Conservation (phyloP, 2,113 vertebrate genomes). For the Salvelinus fontinalis region DNA sequence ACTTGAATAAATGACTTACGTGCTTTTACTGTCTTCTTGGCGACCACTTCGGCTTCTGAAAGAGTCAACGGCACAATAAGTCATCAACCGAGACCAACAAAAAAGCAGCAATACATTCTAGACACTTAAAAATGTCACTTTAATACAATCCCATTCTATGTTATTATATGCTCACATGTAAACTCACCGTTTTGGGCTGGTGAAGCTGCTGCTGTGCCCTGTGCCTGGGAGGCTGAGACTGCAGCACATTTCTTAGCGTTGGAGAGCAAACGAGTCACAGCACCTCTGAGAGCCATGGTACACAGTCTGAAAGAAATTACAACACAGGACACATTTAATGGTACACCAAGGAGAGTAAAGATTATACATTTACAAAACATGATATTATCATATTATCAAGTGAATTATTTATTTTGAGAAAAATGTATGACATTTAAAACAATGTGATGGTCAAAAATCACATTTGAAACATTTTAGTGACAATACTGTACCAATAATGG, state of each 20-base stretch:
- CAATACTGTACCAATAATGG: too few relatives aligned
- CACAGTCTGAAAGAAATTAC: not conserved
- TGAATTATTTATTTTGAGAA: too few relatives aligned
- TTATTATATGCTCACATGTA: too few relatives aligned
- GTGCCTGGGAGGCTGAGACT: conserved; percentile 24
- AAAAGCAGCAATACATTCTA: not conserved
- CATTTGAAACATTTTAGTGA: too few relatives aligned
- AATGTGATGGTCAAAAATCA: too few relatives aligned
- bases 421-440: too few relatives aligned
- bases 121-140: not conserved
- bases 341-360: not conserved
- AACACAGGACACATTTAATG: not conserved
- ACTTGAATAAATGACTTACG: conserved; percentile 38
- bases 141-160: too few relatives aligned
- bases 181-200: not conserved
- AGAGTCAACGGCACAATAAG: not conserved
- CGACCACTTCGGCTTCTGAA: conserved; percentile 52
- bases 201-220: conserved; percentile 31
- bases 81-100: too few relatives aligned
- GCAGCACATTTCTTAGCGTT: conserved; percentile 13
- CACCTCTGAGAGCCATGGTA: conserved; percentile 52
- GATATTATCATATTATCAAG: not conserved
- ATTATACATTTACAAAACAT: not conserved
- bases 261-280: conserved; percentile 32
- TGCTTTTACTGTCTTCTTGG: conserved; percentile 43